phyloP scores from a whole-genome alignment of 2,888 invertebrate genomes.

The Caprella mutica region DNA sequence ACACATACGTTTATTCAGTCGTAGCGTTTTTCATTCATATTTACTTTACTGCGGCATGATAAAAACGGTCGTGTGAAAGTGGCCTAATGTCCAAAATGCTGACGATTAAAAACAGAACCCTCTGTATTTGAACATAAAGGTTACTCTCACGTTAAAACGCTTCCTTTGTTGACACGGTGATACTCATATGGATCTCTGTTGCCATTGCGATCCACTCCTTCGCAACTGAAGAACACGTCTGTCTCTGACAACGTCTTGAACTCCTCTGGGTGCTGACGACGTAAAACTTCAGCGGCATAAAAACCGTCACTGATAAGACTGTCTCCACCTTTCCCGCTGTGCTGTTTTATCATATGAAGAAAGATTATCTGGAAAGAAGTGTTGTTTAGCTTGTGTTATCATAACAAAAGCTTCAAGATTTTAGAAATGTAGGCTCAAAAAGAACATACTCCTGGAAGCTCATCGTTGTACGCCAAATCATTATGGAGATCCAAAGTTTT shows the following conservation, averaged over 20 bases:
- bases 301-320: constrained; percentile 64
- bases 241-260: constrained; percentile 50
- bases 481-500: constrained; percentile 58
- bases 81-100: too few relatives aligned
- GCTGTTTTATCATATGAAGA: constrained; percentile 49
- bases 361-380: constrained; percentile 36
- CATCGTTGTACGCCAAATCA: constrained; percentile 63
- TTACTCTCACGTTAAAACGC: too few relatives aligned
- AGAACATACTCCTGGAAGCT: constrained; percentile 53
- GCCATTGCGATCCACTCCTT: constrained; percentile 9
- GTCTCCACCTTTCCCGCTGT: constrained; percentile 56
- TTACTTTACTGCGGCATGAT: too few relatives aligned
- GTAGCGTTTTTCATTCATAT: too few relatives aligned
- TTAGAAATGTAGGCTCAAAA: background rate
- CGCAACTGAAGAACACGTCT: constrained; percentile 29
- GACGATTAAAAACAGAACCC: too few relatives aligned
- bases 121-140: too few relatives aligned
- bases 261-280: constrained; percentile 46
- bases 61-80: too few relatives aligned
- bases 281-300: constrained; percentile 51
- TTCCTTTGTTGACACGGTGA: too few relatives aligned
- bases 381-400: background rate
- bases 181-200: background rate
- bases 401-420: background rate
- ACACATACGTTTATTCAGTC: too few relatives aligned